These are phyloP conservation scores for Phalanger gymnotis DNA, from an alignment of 2,797 vertebrate species.

Conservation along the genomic window DNA sequence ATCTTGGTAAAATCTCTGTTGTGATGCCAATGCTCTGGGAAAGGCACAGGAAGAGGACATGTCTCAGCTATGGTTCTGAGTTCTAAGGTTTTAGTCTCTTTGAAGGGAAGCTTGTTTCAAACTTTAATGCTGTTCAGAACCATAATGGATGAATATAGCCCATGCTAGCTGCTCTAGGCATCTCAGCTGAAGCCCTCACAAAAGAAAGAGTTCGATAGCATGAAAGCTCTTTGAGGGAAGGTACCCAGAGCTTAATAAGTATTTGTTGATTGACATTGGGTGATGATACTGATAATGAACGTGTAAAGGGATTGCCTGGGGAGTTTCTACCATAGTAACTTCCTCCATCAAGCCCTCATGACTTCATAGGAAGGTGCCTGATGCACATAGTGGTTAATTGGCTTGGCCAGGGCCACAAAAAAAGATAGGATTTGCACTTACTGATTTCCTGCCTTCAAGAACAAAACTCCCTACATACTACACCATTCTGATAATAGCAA, in stretches of 20 bases:
- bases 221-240: neutral
- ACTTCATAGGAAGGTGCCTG: neutral
- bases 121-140: neutral
- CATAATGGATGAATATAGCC: neutral
- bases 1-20: slow-evolving; percentile 65
- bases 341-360: neutral
- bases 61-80: neutral
- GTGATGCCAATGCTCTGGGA: slow-evolving; percentile 49
- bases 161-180: neutral
- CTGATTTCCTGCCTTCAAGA: neutral
- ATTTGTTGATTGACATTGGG: neutral
- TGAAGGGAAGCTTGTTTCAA: neutral
- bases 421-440: neutral
- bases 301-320: neutral
- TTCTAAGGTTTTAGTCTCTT: neutral
- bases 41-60: slow-evolving; percentile 30
- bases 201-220: neutral
- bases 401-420: neutral
- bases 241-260: neutral
- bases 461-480: neutral
- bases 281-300: neutral
- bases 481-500: neutral
- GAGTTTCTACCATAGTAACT: neutral
- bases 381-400: neutral
- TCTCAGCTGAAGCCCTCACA: slow-evolving; percentile 2